phyloP scores from a whole-genome alignment of 2,888 invertebrate genomes.

The Pandemis corylana region DNA sequence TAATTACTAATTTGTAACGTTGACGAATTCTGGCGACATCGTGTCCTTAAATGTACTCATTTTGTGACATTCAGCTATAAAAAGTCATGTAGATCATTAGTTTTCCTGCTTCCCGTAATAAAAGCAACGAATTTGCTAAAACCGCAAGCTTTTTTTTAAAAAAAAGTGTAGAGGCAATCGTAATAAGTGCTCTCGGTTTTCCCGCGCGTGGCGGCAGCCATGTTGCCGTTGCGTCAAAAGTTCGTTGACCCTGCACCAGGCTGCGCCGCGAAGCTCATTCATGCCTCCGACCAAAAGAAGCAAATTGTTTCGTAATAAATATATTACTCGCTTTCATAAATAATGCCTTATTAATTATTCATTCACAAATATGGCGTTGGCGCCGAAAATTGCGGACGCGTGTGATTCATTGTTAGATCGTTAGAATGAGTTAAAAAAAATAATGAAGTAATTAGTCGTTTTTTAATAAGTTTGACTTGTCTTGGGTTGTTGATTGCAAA shows the following conservation, averaged over 20 bases:
- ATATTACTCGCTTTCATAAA: slow-evolving; percentile 45
- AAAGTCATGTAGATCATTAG: slow-evolving; percentile 8
- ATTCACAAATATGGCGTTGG: slow-evolving; percentile 44
- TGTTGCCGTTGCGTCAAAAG: slow-evolving; percentile 62
- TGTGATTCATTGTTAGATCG: slow-evolving; percentile 43
- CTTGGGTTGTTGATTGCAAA: background rate
- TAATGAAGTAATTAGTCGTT: slow-evolving; percentile 11
- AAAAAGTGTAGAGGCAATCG: slow-evolving; percentile 68
- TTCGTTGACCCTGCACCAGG: slow-evolving; percentile 50
- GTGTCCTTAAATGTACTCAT: background rate
- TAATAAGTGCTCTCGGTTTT: slow-evolving; percentile 72
- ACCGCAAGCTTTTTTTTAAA: slow-evolving; percentile 50
- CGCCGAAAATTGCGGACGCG: slow-evolving; percentile 39
- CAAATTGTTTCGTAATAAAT: slow-evolving; percentile 43
- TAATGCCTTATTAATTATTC: slow-evolving; percentile 45
- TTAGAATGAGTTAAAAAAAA: background rate
- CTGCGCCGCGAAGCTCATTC: slow-evolving; percentile 46
- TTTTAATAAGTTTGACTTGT: background rate
- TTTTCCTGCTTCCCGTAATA: slow-evolving; percentile 11
- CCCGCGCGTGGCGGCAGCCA: slow-evolving; percentile 61
- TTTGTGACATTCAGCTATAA: background rate
- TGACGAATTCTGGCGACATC: background rate
- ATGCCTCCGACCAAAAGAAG: slow-evolving; percentile 42
- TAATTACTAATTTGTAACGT: background rate
- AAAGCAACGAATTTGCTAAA: slow-evolving; percentile 51